Evolutionary conservation across 2,797 vertebrate genomes (phyloP).

Genomic region (Chelonia mydas): DNA sequence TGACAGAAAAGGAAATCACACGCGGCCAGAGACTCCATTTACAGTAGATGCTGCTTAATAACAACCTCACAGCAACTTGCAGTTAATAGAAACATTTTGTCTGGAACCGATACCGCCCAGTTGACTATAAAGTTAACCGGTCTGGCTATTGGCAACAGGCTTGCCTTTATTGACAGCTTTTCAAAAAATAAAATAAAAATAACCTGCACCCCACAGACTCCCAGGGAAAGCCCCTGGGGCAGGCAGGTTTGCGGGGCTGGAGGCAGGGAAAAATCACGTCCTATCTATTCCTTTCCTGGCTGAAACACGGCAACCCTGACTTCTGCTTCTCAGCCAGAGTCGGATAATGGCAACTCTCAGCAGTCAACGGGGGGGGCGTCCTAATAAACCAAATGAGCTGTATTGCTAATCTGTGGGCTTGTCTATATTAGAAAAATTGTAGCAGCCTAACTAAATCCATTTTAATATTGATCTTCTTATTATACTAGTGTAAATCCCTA

Average conservation of each 20-base stretch:
- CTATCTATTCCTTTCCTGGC: neutral
- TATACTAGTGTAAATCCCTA: neutral
- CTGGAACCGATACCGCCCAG: neutral
- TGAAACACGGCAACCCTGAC: neutral
- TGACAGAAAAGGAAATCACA: too few relatives aligned
- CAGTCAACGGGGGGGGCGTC: too few relatives aligned
- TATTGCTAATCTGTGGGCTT: neutral
- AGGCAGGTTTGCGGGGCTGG: neutral
- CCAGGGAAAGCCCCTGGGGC: neutral
- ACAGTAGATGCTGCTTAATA: too few relatives aligned
- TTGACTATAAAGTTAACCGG: neutral
- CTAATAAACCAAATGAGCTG: fast-evolving
- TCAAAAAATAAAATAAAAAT: neutral
- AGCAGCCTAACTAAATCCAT: neutral
- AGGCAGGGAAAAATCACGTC: too few relatives aligned
- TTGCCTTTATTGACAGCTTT: neutral
- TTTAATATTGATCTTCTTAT: neutral
- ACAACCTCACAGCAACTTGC: too few relatives aligned
- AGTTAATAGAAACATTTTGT: neutral
- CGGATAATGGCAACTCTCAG: neutral
- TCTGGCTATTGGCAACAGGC: neutral
- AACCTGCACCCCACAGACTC: neutral
- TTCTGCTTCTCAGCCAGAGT: neutral
- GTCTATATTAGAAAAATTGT: neutral
- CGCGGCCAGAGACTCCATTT: too few relatives aligned